Conservation (phyloP, 2,113 vertebrate genomes). For the Collichthys lucidus region DNA sequence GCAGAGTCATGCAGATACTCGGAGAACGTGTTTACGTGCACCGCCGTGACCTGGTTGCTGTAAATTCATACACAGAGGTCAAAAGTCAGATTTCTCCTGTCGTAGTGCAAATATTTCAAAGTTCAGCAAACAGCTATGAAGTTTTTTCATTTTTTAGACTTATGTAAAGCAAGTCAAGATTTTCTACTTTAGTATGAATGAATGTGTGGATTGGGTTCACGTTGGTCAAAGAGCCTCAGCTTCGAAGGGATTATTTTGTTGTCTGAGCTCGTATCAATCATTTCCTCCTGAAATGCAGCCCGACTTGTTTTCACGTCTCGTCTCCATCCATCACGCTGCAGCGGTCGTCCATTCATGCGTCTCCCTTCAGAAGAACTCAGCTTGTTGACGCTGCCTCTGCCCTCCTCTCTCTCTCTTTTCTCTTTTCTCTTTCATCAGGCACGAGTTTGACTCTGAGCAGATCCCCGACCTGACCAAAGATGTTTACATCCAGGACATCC, state of each 20-base stretch:
- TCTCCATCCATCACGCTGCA: not conserved
- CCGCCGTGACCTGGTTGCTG: too few species aligned
- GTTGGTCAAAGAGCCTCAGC: not conserved
- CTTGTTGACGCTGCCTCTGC: not conserved
- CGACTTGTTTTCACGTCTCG: not conserved
- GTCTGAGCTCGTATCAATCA: not conserved
- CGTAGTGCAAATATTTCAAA: too few species aligned
- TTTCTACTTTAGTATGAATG: not conserved
- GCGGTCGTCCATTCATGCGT: not conserved
- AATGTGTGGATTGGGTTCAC: not conserved
- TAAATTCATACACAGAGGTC: too few species aligned
- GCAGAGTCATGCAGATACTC: not conserved
- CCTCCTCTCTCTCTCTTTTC: not conserved
- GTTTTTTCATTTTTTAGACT: not conserved
- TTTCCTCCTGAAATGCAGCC: not conserved
- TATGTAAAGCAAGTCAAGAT: not conserved
- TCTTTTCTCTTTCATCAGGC: slow-evolving; percentile 79
- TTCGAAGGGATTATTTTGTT: not conserved
- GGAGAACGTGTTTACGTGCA: not conserved
- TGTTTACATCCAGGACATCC: slow-evolving; percentile 97
- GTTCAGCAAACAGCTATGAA: too few species aligned
- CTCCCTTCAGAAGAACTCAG: not conserved
- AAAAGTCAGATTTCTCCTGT: too few species aligned
- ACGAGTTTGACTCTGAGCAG: slow-evolving; percentile 98
- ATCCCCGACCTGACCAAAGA: slow-evolving; percentile 99